Conservation (phyloP, 2,797 vertebrate genomes). For the Microhierax caerulescens region DNA sequence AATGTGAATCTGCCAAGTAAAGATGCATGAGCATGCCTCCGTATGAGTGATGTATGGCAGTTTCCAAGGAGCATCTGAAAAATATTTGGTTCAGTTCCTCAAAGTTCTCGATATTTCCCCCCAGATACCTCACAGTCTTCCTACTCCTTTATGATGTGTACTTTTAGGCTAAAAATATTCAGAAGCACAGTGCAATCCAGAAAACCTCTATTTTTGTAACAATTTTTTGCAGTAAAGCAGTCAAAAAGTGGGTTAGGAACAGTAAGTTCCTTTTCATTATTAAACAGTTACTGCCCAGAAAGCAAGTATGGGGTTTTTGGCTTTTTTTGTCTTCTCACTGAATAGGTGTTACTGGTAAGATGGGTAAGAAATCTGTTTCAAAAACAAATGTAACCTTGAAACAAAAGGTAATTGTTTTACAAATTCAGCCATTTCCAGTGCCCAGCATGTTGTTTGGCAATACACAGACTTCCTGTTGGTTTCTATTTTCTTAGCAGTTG, state of each 20-base stretch:
- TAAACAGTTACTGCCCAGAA: background rate
- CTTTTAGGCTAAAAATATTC: background rate
- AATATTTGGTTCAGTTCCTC: background rate
- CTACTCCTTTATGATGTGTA: background rate
- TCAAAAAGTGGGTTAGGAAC: background rate
- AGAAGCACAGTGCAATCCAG: background rate
- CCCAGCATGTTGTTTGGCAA: background rate
- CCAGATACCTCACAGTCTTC: background rate
- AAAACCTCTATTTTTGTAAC: background rate
- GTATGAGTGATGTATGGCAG: accelerated
- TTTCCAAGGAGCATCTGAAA: background rate
- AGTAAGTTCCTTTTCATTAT: background rate
- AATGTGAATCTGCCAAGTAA: background rate
- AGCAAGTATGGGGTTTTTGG: background rate
- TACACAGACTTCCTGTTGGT: background rate
- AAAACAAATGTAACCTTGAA: slow-evolving; percentile 20
- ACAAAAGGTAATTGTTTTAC: background rate
- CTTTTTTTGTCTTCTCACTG: background rate
- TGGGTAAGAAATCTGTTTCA: background rate
- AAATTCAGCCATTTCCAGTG: background rate
- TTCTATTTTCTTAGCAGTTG: slow-evolving; percentile 23
- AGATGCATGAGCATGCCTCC: accelerated
- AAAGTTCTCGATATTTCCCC: background rate
- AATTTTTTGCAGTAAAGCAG: background rate
- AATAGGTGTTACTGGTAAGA: background rate